These are phyloP conservation scores for Axinella damicornis DNA, from an alignment of 37 sponge, comb jelly and placozoan species.

Conservation along the genomic window DNA sequence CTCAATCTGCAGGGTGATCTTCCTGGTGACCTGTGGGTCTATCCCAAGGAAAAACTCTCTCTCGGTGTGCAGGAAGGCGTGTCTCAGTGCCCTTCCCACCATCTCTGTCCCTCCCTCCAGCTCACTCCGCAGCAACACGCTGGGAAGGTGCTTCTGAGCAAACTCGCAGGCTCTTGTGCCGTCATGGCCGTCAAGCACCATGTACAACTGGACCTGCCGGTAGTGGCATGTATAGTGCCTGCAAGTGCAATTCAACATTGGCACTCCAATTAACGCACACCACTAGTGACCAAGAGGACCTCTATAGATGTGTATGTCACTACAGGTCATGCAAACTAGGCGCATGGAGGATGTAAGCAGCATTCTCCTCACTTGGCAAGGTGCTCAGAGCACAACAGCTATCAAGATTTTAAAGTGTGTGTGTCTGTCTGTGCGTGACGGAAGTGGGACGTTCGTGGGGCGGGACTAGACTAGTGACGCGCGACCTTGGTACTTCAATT, in stretches of 20 bases:
- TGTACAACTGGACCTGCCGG: constrained; percentile 52
- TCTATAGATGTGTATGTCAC: no score
- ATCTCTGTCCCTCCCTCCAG: constrained; percentile 3
- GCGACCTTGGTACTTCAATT: no score
- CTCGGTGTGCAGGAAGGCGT: constrained; percentile 55
- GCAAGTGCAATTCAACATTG: not conserved
- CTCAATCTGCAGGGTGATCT: constrained; percentile 51
- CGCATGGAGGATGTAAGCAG: no score
- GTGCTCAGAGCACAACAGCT: no score
- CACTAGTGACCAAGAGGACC: no score
- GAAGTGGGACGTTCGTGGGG: no score
- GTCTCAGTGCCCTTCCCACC: constrained; percentile 13
- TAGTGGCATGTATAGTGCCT: constrained; percentile 37
- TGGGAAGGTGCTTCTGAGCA: constrained; percentile 60
- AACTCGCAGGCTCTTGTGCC: constrained; percentile 75
- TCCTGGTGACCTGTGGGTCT: constrained; percentile 53
- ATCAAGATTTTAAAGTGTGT: no score
- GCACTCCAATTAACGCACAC: no score
- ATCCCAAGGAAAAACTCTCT: constrained; percentile 63
- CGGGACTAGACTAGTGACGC: no score
- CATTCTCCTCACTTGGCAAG: no score
- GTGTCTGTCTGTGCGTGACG: no score
- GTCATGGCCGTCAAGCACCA: constrained; percentile 92
- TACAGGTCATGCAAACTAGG: no score
- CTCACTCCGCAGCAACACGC: constrained; percentile 30